Evolutionary conservation across 35 echinoderm and acorn worm genomes (phyloP), one percentile per base, ranked within the genome.

Genomic region (Lytechinus pictus): DNA sequence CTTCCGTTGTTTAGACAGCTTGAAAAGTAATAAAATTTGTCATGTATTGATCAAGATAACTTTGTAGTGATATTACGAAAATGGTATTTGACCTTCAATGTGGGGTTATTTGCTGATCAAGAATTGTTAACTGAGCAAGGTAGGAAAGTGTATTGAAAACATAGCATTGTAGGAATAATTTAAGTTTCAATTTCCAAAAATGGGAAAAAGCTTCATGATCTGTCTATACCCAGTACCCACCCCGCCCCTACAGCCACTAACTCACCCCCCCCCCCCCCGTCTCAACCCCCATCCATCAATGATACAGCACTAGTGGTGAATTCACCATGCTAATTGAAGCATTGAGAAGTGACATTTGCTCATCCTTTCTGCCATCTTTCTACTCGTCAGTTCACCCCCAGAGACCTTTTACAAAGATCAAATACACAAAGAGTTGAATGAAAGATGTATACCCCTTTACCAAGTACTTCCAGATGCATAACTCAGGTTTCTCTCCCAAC

Each of bases 311-410:
- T 79, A 79, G 66, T 79, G 66, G 19, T 79, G 66, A 79, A 79
- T 79, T 24, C n/a, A 79, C 66, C 66, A n/a, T 6, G 88, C 88
- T 90, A 90, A 90, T 90, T 52, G 88, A 52, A 9, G 88, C 24
- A 90, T 90, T 52, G 88, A 90, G 52, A 90, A 90, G 88, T 90
- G 88, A 90, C 88, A 90, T 90, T 90, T 90, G 88, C 88, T 52
- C 88, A 90, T 54, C 52, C 56, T 90, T 54, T 90, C 13, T 90
- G 14, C 33, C 66, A 24, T 79, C n/a, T 24, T 79, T 79, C 66
- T 79, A 4, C 66, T n/a, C 88, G 2, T 27, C 11, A 27, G 52
- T 14, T 33, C 88, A 90, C 52, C 88, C 88, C 88, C 5, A n/a
- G 88, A 54, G 88, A 90, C 16, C 66, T 7, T 24, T 79, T 79